Base-by-base conservation (phyloP, 1,140 invertebrate genomes). In the Musca vetustissima region DNA sequence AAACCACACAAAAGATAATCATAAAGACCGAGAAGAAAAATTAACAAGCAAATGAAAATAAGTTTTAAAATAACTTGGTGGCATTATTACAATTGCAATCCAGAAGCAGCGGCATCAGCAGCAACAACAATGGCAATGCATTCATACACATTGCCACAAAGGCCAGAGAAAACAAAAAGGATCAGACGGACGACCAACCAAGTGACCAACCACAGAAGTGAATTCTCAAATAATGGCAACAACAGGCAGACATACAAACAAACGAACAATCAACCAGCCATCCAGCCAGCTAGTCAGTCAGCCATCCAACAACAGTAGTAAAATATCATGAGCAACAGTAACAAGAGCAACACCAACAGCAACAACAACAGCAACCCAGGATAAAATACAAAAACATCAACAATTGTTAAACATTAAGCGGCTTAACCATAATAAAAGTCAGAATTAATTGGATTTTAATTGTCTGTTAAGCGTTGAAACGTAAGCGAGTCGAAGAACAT, bases 381-480 rank as follows among this genome's bases (percentile, higher is more conserved):
- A 32, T 32, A 32, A 32, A 32, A 32, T 32, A 43, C 36, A 43
- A 43, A 7, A 43, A 43, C 36, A 43, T 11, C 36, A 43, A 43
- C 57, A 61, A 61, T 49, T 49, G 64, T 66, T 66, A 49, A 52
- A 66, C 64, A 61, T 61, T 61, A 67, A 53, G 47, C 70, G 66
- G 32, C 66, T 68, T 71, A 65, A 53, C 59, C 65, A 68, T 68
- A 71, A 68, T 71, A 71, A 71, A 71, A 61, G 69, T 70, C 69
- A 68, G 66, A 71, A 66, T 68, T 71, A 71, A 71, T 68, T 71
- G 70, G 66, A 71, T 71, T 68, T 71, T 68, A 71, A 68, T 71
- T 71, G 70, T 68, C 70, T 71, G 66, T 71, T 68, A 71, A 71
- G 69, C 69, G 66, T 43, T 61, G 69, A 67, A 67, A 61, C 67